Base-by-base conservation (phyloP, 2,888 invertebrate species). In the Cyaniris semiargus region DNA sequence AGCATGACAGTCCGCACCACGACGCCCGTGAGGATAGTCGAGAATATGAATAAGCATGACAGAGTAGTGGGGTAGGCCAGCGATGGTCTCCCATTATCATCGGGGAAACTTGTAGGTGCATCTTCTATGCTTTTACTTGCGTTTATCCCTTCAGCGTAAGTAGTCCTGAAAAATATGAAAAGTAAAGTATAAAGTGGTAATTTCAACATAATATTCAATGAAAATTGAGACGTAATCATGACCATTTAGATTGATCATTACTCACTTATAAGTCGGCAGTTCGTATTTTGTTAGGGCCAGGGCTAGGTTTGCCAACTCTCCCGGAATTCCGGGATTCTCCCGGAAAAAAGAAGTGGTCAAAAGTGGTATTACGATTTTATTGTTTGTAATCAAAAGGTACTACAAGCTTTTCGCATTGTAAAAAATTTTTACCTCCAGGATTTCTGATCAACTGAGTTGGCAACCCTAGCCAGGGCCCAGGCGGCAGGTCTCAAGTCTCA, bases 1-100 rank as follows among this genome's bases (percentile, higher is more conserved):
- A 92, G 83, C 89, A 92, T 90, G 0, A 89, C 34, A 0, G 89
- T 84, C 77, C 93, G 84, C 8, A 92, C 84, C 0, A 91, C 56
- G 0, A 91, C 91, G 1, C 93, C 92, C 0, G 89, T 78, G 0
- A 93, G 81, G 1, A 93, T 80, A 0, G 88, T 89, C 0, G 82
- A 78, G 76, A 90, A 92, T 21, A 93, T 81, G 77, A 93, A 93
- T 0, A 93, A 81, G 75, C 88, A 89, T 0, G 87, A 86, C 1
- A 90, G 76, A 0, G 86, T 87, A 0, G 85, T 81, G 0, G 93
- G 93, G 76, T 92, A 93, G 0, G 86, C 87, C 1, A 89, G 79
- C 0, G 82, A 80, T 0, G 90, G 91, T 0, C 89, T 83, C 0
- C 78, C 78, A 1, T 79, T 79, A 74, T 80, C 77, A 1, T 80